Percentiles rank a stretch among this genome's conserved stretches.
phyloP scores from a whole-genome alignment of 1,140 invertebrate genomes.

The Bilobella aurantiaca region DNA sequence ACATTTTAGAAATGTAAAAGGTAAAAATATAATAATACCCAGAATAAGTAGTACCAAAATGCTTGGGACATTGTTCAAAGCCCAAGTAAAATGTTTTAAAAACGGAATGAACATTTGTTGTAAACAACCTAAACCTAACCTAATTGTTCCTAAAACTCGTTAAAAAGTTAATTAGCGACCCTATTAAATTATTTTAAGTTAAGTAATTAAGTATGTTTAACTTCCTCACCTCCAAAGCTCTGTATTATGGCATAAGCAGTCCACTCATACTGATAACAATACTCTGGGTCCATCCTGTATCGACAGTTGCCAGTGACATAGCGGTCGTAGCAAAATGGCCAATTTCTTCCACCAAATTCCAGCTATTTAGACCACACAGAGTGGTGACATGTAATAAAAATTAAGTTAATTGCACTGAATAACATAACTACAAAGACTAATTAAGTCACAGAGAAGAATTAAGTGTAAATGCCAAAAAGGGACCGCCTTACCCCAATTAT shows the following conservation, averaged over 20 bases:
- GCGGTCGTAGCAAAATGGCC: slow-evolving; percentile 21
- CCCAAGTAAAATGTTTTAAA: no score
- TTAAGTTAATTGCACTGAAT: background rate
- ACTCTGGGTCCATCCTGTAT: slow-evolving; percentile 20
- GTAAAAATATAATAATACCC: no score
- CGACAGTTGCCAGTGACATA: slow-evolving; percentile 28
- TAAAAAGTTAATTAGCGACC: no score
- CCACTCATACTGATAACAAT: slow-evolving; percentile 27
- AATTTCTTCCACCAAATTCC: background rate
- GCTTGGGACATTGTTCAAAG: no score
- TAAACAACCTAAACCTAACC: no score
- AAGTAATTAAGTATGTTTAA: slow-evolving; percentile 3
- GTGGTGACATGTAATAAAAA: no score
- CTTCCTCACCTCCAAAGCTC: slow-evolving; percentile 9
- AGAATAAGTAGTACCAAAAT: no score
- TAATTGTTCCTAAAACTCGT: background rate
- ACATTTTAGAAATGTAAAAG: no score
- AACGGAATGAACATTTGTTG: no score
- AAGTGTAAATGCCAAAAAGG: no score
- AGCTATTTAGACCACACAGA: background rate
- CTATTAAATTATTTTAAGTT: background rate
- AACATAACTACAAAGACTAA: background rate
- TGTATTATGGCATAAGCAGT: slow-evolving; percentile 28
- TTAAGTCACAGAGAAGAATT: no score
- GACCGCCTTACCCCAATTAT: background rate